Conservation (phyloP, 2,888 invertebrate species). For the Euproctis similis region DNA sequence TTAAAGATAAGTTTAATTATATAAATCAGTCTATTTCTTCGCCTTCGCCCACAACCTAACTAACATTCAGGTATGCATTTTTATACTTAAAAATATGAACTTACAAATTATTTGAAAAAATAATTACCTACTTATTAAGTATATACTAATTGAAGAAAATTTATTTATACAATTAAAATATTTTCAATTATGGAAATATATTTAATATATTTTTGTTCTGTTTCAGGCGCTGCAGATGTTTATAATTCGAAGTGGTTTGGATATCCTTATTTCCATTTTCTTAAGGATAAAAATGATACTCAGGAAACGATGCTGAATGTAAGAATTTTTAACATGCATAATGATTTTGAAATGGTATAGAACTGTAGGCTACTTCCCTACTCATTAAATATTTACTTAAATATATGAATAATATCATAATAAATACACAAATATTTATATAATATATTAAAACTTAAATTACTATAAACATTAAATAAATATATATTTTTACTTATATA, state of each 20-base stretch:
- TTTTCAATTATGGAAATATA: slow-evolving; percentile 3
- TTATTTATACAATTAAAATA: slow-evolving; percentile 6
- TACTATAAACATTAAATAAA: too few species aligned
- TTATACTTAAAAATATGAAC: slow-evolving; percentile 3
- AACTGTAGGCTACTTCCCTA: too few species aligned
- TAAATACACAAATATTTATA: too few species aligned
- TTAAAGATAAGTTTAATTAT: too few species aligned
- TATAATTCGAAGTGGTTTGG: slow-evolving; percentile 13
- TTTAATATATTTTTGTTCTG: slow-evolving; percentile 7
- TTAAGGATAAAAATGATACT: slow-evolving; percentile 12
- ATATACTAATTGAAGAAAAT: slow-evolving; percentile 4
- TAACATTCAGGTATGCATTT: slow-evolving; percentile 2
- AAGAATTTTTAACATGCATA: slow-evolving; percentile 9
- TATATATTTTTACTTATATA: too few species aligned
- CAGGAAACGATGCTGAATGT: slow-evolving; percentile 12
- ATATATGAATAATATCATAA: too few species aligned
- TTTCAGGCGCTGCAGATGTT: slow-evolving; percentile 8
- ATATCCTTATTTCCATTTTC: slow-evolving; percentile 9
- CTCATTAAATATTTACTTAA: too few species aligned
- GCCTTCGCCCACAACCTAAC: too few species aligned
- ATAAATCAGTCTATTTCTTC: too few species aligned
- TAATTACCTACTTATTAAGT: slow-evolving; percentile 5
- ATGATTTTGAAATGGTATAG: slow-evolving; percentile 15
- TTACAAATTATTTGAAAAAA: slow-evolving; percentile 5
- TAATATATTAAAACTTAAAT: too few species aligned